Evolutionary conservation across 2,888 invertebrate species (phyloP), one percentile per base, ranked within the genome.

Genomic region (Aricia artaxerxes): DNA sequence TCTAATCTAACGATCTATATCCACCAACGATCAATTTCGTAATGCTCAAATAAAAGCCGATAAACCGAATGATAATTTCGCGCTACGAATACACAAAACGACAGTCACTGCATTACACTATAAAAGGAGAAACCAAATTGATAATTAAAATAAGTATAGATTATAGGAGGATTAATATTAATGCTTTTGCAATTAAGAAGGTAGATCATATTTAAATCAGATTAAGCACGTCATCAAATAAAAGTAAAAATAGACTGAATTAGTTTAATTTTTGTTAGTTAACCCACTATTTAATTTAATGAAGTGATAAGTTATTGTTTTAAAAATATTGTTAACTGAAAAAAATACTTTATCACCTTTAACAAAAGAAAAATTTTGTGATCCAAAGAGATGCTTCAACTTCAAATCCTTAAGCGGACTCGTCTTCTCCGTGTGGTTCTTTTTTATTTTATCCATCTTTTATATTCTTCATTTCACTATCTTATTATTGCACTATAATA

Each of bases 351-450:
- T 57, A 57, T 80, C 83, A 88, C 88, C 85, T 88, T 89, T 90
- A 35, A 82, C 73, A 35, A 85, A 84, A 60, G 87, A 84, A 77
- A 89, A 87, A 38, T 88, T 85, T 57, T 87, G 88, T 0, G 90
- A 91, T 81, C 91, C 91, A 79, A 92, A 91, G 31, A 89, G 35
- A 80, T 78, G 83, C 79, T 80, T 87, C 87, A 91, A 80, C 80
- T 87, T 92, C 1, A 86, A 86, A 78, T 88, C 69, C 35, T 35
- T 69, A 1, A 69, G 35, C 5, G 69, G 84, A 2, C 83, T 85
- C 3, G 82, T 84, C 81, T 91, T 92, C 76, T 90, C 89, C 1
- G 88, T 87, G 0, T 91, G 89, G 81, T 88, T 91, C 80, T 87
- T 89, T 85, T 89, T 90, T 60, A 84, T 83, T 82, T 83, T 85